Evolutionary conservation across 2,888 invertebrate species (phyloP), one percentile per base, ranked within the genome.

Genomic region (Phania funesta): DNA sequence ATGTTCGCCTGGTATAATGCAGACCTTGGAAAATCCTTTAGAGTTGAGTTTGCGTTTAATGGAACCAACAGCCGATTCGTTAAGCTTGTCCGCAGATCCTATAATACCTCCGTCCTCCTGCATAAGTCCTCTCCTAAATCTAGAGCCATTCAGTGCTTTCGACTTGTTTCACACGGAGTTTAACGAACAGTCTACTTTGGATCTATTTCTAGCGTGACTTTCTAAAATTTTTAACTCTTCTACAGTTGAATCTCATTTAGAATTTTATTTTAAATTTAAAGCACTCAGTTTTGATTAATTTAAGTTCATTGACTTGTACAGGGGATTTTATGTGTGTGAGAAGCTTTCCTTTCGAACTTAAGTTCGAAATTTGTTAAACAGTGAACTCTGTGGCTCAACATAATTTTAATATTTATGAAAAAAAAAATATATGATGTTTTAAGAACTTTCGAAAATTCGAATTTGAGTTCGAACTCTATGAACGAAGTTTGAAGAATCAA

Each of bases 201-300:
- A 91, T 65, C 83, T 91, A 71, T 91, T 90, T 86, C 85, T 91
- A 41, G 87, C 91, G 86, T 91, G 90, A 91, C 88, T 83, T 62
- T 29, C 16, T 4, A 71, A 44, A 64, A 26, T 5, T 60, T 29
- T n/a, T 26, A 9, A 26, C 8, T 18, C 44, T 54, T 16, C 9
- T 44, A 18, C 6, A 22, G 11, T 65, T 52, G 16, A 71, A 44
- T 44, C 18, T 73, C 20, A 41, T 22, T 74, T 62, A 44, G 26
- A 44, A 24, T 46, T 54, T 52, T 48, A 3, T 60, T 26, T 56
- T 24, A 54, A 11, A 54, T 13, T 38, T n/a, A 58, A 35, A 60
- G 79, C 83, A 83, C 44, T 52, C 26, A 68, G 84, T 83, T 74
- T 78, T n/a, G n/a, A n/a, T n/a, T 38, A 38, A 11, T 38, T 22